Conservation (phyloP, 92 coral and sea anemone genomes). For the Hydrozoanthus gracilis region DNA sequence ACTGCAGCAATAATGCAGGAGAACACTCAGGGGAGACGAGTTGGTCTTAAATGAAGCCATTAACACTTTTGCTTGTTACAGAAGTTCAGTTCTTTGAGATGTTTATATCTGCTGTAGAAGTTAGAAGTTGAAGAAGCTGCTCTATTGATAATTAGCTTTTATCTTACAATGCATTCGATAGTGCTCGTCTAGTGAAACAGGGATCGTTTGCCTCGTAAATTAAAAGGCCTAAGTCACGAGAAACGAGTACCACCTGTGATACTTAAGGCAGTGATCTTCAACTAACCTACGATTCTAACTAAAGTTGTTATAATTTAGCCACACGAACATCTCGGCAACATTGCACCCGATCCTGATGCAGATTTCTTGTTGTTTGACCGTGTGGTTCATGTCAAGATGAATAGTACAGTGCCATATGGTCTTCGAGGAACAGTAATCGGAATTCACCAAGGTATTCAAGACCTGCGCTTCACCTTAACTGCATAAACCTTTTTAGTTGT, state of each 20-base stretch:
- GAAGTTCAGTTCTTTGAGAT: too few species aligned
- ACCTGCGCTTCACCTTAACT: too few species aligned
- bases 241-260: slow-evolving; percentile 1
- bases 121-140: neutral
- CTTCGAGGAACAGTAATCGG: slow-evolving; percentile 91
- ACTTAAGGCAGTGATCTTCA: neutral
- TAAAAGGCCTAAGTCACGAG: neutral
- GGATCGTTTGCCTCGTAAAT: neutral
- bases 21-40: too few species aligned
- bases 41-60: too few species aligned
- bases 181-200: neutral
- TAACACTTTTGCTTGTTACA: too few species aligned
- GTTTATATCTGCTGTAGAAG: neutral
- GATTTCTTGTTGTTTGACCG: slow-evolving; percentile 92
- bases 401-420: slow-evolving; percentile 87
- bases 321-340: slow-evolving; percentile 82
- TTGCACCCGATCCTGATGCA: slow-evolving; percentile 85
- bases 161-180: neutral
- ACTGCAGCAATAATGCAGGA: too few species aligned
- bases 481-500: neutral
- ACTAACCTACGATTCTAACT: neutral
- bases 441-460: slow-evolving; percentile 77
- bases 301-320: slow-evolving; percentile 59
- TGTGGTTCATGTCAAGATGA: slow-evolving; percentile 91
- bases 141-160: neutral